Base-by-base conservation (phyloP, 2,888 invertebrate species). In the Calameuta pallipes region DNA sequence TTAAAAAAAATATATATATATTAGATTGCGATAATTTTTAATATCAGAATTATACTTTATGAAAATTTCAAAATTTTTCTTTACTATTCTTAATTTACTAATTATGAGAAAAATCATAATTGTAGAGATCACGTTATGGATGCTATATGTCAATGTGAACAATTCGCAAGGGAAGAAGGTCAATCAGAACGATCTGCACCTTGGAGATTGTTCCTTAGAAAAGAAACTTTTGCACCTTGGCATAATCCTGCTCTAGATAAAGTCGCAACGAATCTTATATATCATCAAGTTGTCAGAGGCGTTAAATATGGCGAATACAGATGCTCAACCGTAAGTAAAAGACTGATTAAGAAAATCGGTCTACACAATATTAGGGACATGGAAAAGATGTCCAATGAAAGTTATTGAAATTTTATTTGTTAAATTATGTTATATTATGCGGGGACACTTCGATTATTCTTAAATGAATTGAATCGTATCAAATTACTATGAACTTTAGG, bases 61-160 rank as follows among this genome's bases (percentile, higher is more conserved):
- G 15, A 15, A 41, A 41, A 41, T 41, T 15, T 6, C 15, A 15
- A 1, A 70, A 70, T 11, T 30, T 70, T 31, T 1, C 12, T 4
- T 30, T 13, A 70, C 30, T 70, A 30, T 70, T 30, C 70, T 70
- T 30, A 70, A 31, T 70, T 31, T 70, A 70, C 30, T 70, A 70
- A 33, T 70, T 70, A 13, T 41, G 4, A 4, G 15, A 15, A n/a
- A 75, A 75, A 41, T 71, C 13, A 12, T 34, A 1, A 73, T 75
- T 75, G 97, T 81, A 94, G 94, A 31, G 98, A 98, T 91, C 98
- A 98, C 89, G 96, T 99, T 0, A 96, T 98, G 96, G 98, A 99
- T 92, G 98, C 98, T 0, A 96, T 99, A 87, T 97, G 97, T 0
- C 98, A 98, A 90, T 98, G 98, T 91, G 98, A 99, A 90, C 98